Percentiles rank a stretch among this genome's conserved stretches.
Evolutionary conservation across 2,888 invertebrate genomes (phyloP).

Genomic region (Aleiodes alternator): DNA sequence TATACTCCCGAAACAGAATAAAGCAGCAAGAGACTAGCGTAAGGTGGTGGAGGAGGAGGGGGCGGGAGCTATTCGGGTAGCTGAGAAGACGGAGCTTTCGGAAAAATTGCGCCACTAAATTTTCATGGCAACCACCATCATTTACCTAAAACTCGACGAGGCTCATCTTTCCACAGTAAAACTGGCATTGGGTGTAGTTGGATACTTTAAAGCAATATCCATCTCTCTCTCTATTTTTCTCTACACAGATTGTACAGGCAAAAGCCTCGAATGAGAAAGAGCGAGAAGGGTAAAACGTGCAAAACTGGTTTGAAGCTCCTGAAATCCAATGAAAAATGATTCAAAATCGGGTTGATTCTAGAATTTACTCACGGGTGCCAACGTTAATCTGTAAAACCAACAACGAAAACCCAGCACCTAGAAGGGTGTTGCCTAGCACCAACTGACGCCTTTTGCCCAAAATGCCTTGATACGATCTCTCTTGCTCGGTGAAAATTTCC

Average conservation of each 20-base stretch:
- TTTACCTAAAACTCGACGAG: conserved; percentile 67
- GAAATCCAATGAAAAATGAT: conserved; percentile 34
- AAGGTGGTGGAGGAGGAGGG: conserved; percentile 37
- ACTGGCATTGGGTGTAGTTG: conserved; percentile 34
- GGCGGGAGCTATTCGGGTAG: conserved; percentile 46
- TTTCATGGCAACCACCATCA: conserved; percentile 69
- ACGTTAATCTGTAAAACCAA: conserved; percentile 70
- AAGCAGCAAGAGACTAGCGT: conserved; percentile 15
- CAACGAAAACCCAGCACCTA: conserved; percentile 53
- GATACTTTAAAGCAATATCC: conserved; percentile 26
- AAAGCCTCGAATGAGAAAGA: background rate
- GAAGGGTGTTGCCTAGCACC: conserved; percentile 52
- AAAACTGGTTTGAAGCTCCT: background rate
- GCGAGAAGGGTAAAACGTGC: background rate
- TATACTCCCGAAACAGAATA: conserved; percentile 12
- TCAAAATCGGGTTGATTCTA: conserved; percentile 45
- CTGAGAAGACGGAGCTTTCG: conserved; percentile 59
- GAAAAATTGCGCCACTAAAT: conserved; percentile 71
- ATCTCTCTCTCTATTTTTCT: conserved; percentile 36
- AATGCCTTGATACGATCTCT: conserved; percentile 24
- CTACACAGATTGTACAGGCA: conserved; percentile 34
- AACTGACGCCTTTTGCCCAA: conserved; percentile 16
- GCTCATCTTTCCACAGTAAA: conserved; percentile 40
- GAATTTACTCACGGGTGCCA: conserved; percentile 30
- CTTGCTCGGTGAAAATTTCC: conserved; percentile 1